Percentiles rank a stretch among this genome's conserved stretches.
These are phyloP conservation scores for Psettodes erumei DNA, from an alignment of 2,113 vertebrate genomes.

Conservation along the genomic window DNA sequence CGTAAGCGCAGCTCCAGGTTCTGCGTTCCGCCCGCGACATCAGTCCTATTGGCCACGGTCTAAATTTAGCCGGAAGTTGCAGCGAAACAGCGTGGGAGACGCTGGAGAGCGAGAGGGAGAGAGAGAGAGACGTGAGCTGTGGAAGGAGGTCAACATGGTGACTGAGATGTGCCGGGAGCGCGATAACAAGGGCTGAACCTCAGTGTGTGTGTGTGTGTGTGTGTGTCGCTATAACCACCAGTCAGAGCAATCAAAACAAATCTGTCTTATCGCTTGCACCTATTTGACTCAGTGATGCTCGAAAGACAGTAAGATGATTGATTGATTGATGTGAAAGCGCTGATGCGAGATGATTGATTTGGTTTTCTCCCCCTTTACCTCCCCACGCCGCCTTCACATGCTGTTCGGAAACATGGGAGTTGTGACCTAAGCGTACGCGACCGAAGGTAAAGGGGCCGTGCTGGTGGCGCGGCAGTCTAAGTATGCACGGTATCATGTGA, in stretches of 20 bases:
- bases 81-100: conserved; percentile 65
- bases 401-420: background rate
- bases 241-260: background rate
- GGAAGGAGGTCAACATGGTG: conserved; percentile 64
- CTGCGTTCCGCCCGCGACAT: conserved; percentile 69
- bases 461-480: background rate
- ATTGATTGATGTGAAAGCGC: background rate
- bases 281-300: background rate
- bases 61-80: conserved; percentile 75
- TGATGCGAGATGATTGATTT: background rate
- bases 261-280: background rate
- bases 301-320: background rate
- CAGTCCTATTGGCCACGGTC: conserved; percentile 67
- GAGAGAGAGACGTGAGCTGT: conserved; percentile 63
- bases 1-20: conserved; percentile 62
- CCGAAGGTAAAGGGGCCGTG: background rate
- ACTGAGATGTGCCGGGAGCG: conserved; percentile 35
- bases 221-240: conserved; percentile 22
- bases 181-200: background rate
- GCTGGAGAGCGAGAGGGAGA: conserved; percentile 62
- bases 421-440: background rate
- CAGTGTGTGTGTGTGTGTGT: conserved; percentile 19
- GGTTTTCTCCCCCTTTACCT: too few species aligned
- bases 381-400: background rate
- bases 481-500: conserved; percentile 42